Base-by-base conservation (phyloP, 1,140 invertebrate species). In the Alviniconcha marisindica region DNA sequence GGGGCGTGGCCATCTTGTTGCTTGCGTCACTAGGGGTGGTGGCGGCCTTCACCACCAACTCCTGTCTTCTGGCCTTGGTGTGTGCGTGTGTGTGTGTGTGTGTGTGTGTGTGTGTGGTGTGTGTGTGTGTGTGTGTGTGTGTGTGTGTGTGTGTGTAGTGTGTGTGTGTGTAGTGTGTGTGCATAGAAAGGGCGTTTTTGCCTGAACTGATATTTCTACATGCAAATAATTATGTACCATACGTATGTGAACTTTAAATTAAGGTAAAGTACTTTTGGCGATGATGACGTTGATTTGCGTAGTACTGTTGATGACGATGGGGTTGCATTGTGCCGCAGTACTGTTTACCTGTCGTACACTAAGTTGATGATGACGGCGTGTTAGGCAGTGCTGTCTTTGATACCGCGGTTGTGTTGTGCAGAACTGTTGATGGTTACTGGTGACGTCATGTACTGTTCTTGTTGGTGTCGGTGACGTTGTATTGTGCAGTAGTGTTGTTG, bases 41-140 rank as follows among this genome's bases (percentile, higher is more conserved):
- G 40, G 73, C 73, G 0, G 42, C 73, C 28, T 48, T n/a, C 73
- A 76, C 73, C 14, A 2, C n/a, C 38, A 40, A 51, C 73, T 7
- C 73, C 24, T 48, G 24, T n/a, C 42, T 76, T 7, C 44, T 76
- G 73, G 73, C 24, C 7, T 2, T 76, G 73, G 73, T 76, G 36
- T 18, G 63, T 10, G 44, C 7, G 63, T 60, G 56, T 60, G 15
- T 60, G 15, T 24, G 3, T 60, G 15, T 24, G n/a, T 21, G 54
- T 56, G 54, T 56, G 2, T 56, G 3, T 24, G 18, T 5, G 21
- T 21, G 5, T 56, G 54, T 56, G 21, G 3, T 56, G 54, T 56
- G 54, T 56, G 18, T 15, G 18, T 10, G 5, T 10, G 5, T 56
- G 54, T 56, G 54, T 56, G 5, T 5, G 3, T 56, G 21, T 10